Conservation (phyloP, 2,113 vertebrate genomes). For the Lagopus leucura region DNA sequence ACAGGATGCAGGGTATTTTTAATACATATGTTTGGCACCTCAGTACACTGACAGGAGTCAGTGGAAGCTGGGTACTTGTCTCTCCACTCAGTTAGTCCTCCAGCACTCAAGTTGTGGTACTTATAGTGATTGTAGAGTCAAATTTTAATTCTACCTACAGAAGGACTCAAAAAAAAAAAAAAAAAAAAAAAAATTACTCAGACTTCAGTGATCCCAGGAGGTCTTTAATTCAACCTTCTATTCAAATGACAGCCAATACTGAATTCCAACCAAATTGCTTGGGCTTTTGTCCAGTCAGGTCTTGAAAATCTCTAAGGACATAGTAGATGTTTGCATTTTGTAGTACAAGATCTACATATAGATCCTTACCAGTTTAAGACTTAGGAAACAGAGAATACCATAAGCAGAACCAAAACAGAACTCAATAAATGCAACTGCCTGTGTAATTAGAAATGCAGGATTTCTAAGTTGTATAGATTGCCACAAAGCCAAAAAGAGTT, state of each 20-base stretch:
- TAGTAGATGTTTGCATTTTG: not conserved
- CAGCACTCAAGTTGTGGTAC: not conserved
- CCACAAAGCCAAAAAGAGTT: not conserved
- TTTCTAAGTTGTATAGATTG: not conserved
- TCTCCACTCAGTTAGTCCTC: not conserved
- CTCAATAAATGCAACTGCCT: not conserved
- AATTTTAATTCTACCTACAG: not conserved
- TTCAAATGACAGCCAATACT: not conserved
- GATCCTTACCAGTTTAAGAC: not conserved
- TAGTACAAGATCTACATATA: not conserved
- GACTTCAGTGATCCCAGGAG: not conserved
- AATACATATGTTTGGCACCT: not conserved
- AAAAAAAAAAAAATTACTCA: not conserved
- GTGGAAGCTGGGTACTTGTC: not conserved
- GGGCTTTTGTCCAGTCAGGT: not conserved
- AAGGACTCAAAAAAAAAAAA: not conserved
- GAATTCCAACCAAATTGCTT: not conserved
- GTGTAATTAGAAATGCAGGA: not conserved
- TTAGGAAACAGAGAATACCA: not conserved
- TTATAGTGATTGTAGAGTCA: not conserved
- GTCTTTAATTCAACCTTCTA: not conserved
- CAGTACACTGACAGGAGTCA: not conserved
- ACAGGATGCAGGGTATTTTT: not conserved
- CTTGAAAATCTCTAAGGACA: not conserved
- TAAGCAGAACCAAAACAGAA: not conserved